Evolutionary conservation across 2,797 vertebrate genomes (phyloP).

Genomic region (Melanotaenia trifasciata): DNA sequence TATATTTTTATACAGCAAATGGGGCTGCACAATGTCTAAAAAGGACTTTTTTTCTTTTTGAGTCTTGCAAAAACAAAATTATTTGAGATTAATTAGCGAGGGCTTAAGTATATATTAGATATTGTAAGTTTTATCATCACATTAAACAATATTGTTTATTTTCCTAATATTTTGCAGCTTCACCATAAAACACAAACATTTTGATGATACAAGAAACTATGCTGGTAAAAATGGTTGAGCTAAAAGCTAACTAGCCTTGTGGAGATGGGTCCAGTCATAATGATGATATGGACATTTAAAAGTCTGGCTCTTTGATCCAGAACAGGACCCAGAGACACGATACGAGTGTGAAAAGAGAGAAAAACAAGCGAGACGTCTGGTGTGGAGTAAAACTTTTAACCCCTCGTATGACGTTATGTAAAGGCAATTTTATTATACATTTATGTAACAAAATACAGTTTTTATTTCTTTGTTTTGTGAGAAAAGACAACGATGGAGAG

Average conservation of each 20-base stretch:
- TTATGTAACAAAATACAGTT: slow-evolving; percentile 69
- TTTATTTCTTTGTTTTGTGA: slow-evolving; percentile 34
- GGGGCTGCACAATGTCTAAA: no score
- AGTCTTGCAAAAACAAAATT: no score
- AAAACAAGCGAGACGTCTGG: slow-evolving; percentile 6
- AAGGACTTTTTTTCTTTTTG: no score
- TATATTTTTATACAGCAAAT: no score
- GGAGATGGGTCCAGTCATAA: not conserved
- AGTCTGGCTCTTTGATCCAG: slow-evolving; percentile 49
- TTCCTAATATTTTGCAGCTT: no score
- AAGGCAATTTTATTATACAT: slow-evolving; percentile 73
- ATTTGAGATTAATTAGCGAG: no score
- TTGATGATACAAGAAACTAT: not conserved
- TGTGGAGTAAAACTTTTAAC: not conserved
- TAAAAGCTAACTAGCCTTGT: not conserved
- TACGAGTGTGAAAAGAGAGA: slow-evolving; percentile 8
- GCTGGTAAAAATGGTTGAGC: not conserved
- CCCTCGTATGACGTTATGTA: slow-evolving; percentile 12
- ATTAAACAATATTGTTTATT: no score
- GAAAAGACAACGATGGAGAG: slow-evolving; percentile 29
- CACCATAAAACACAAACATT: not conserved
- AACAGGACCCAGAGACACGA: slow-evolving; percentile 48
- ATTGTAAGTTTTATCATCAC: no score
- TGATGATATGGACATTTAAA: no score
- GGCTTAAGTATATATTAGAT: no score